Evolutionary conservation across 2,888 invertebrate species (phyloP).

Genomic region (Celastrina argiolus): DNA sequence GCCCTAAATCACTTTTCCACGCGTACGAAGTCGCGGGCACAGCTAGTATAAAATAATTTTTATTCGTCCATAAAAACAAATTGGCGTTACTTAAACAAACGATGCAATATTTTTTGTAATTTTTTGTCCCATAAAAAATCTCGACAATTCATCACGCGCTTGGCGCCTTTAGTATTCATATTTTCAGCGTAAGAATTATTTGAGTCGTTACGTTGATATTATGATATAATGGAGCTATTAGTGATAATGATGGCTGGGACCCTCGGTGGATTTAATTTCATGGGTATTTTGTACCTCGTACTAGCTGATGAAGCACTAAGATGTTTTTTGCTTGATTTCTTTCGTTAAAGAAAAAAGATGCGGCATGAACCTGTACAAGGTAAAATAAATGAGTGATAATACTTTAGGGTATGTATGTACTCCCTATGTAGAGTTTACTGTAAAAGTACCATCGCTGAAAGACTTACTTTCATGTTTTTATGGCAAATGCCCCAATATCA

Average conservation of each 20-base stretch:
- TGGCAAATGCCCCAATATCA: no score
- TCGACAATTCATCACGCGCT: constrained; percentile 26
- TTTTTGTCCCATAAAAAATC: constrained; percentile 19
- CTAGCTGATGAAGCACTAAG: background rate
- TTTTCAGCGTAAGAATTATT: constrained; percentile 26
- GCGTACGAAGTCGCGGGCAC: no score
- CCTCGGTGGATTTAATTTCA: background rate
- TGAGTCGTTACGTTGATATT: constrained; percentile 25
- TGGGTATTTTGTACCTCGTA: background rate
- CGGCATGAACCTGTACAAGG: no score
- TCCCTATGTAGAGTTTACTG: no score
- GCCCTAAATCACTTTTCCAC: no score
- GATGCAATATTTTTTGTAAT: background rate
- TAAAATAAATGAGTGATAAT: no score
- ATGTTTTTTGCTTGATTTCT: background rate
- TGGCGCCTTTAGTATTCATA: constrained; percentile 27
- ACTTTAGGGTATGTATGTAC: no score
- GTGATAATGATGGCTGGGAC: background rate
- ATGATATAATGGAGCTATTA: constrained; percentile 18
- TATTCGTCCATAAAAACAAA: background rate
- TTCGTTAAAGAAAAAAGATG: background rate
- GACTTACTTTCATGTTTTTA: no score
- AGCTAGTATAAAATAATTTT: background rate
- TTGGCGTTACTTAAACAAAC: background rate
- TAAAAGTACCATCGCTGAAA: no score